Conservation (phyloP, 2,797 vertebrate species). For the Myotis myotis region DNA sequence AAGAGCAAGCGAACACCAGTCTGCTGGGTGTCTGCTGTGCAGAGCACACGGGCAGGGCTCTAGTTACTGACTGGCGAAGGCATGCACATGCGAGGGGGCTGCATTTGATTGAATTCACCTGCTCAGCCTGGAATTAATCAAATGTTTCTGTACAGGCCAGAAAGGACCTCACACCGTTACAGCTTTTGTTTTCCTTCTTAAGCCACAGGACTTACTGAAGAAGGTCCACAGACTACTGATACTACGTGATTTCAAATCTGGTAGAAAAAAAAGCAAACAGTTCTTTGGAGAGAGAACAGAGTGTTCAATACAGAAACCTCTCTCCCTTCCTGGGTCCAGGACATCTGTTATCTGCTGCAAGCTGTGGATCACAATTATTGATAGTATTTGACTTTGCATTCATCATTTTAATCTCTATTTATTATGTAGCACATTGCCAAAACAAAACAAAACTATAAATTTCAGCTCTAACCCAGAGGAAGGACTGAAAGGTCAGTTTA, state of each 20-base stretch:
- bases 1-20: background rate
- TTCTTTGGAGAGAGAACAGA: conserved; percentile 14
- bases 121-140: conserved; percentile 7
- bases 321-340: background rate
- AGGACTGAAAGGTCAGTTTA: background rate
- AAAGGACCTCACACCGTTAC: background rate
- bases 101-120: background rate
- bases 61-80: background rate
- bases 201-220: conserved; percentile 19
- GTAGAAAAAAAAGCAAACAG: background rate
- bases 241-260: background rate
- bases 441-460: conserved; percentile 55
- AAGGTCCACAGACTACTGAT: conserved; percentile 18
- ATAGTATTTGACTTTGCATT: conserved; percentile 57
- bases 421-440: conserved; percentile 53
- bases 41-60: background rate
- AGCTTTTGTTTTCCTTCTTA: conserved; percentile 52
- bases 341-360: conserved; percentile 6
- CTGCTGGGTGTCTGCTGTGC: no score
- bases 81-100: background rate
- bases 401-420: conserved; percentile 72
- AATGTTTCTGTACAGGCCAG: background rate
- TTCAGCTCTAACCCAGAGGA: conserved; percentile 54
- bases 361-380: background rate
- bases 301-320: background rate